Evolutionary conservation across 2,797 vertebrate genomes (phyloP), one percentile per base, ranked within the genome.

Genomic region (Ambastaia sidthimunki): DNA sequence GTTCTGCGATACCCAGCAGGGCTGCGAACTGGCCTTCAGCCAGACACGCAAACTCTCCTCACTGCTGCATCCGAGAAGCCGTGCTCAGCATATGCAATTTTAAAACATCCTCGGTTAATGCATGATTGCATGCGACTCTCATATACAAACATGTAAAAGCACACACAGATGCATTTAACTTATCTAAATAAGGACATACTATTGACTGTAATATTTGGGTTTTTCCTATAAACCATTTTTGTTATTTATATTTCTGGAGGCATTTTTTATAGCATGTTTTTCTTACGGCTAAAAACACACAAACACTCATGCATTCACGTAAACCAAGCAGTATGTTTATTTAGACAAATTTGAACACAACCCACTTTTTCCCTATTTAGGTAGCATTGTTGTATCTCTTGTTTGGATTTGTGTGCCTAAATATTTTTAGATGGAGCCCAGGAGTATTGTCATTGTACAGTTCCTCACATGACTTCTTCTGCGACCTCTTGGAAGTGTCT

Each of bases 1-100:
- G 93, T 95, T 94, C 94, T 94, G 91, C 91, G 93, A 95, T 94
- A 94, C 95, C 96, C 96, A 96, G 94, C 96, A 97, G 96, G 96
- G 96, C 94, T 95, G 95, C 95, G 93, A 95, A 89, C 95, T 97
- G 96, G 95, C 95, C 66, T 89, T 31, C 89, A 92, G 95, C 96
- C 96, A 97, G 94, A 91, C 96, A 97, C 93, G 92, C 96, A 96
- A 95, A 88, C 93, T 91, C 92, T 86, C 87, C 87, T 91, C 54
- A 83, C 85, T 21, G 83, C 81, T 78, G 65, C 44, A 90, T 91
- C 93, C 90, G 86, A 91, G 88, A 85, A 89, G 91, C 91, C 31
- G 93, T 94, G 93, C 93, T 92, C 94, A 94, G 92, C 93, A 93
- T 93, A 91, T 93, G 91, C 91, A 92, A 90, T 93, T 88, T 28